Base-by-base conservation (phyloP, 2,888 invertebrate species). In the Lepidocyrtoides sp. region DNA sequence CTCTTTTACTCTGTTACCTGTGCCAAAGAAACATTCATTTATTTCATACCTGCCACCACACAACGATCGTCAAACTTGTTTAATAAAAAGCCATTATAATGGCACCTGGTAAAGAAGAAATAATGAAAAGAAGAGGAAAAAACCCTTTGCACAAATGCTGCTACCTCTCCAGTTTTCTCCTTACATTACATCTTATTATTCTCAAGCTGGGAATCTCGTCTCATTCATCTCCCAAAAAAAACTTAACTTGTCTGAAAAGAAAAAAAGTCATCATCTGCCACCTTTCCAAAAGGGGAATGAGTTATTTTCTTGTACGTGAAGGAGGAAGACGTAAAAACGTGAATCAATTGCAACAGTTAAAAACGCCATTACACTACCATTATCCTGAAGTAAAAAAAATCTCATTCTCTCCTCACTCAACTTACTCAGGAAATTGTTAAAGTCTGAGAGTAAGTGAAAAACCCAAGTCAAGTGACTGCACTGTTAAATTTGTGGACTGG, bases 61-160 rank as follows among this genome's bases (percentile, higher is more conserved):
- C n/a, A 10, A 26, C 26, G 26, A 63, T 63, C 26, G 8, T 75
- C 75, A 75, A 29, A 51, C 54, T 12, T 54, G 60, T 82, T 23
- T 82, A 60, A 72, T 36, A 75, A 23, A 41, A 75, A 41, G 72
- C 72, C 44, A 23, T 75, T 41, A 48, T 82, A 82, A 82, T 82
- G 81, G 41, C 60, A 82, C 81, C 60, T 82, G 81, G 20, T 14
- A 82, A 23, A 75, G 36, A 69, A 41, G 14, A 2, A 17, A n/a
- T n/a, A n/a, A n/a, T n/a, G n/a, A n/a, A n/a, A n/a, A n/a, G n/a
- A n/a, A n/a, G 17, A 54, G 17, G 54, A 60, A 72, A 66, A 23
- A 44, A 26, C 23, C 4, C 44, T 48, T 8, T 60, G 14, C 7
- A 66, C 2, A 20, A 7, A n/a, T 57, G 7, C 17, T 57, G 7